Percentiles rank a stretch among this genome's conserved stretches.
These are phyloP conservation scores for Riptortus pedestris DNA, from an alignment of 1,140 invertebrate species.

Conservation along the genomic window DNA sequence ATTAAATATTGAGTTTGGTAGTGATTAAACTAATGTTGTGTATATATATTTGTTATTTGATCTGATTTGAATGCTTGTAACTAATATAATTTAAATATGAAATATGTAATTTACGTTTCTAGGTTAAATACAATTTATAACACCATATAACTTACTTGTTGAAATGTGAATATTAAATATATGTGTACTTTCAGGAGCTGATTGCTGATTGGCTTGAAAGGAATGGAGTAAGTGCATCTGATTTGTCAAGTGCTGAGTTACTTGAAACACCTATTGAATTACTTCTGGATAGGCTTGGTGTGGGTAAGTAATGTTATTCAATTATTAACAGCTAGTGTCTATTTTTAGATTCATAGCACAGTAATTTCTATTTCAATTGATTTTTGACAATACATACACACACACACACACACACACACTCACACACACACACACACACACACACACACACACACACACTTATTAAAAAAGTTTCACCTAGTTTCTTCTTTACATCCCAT, in stretches of 20 bases:
- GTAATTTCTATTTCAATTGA: not conserved
- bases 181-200: constrained; percentile 2
- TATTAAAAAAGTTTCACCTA: not conserved
- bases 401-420: too few relatives aligned
- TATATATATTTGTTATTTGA: too few relatives aligned
- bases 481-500: constrained; percentile 11
- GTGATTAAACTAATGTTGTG: too few relatives aligned
- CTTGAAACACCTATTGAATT: constrained; percentile 11
- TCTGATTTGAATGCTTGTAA: too few relatives aligned
- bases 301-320: constrained; percentile 18
- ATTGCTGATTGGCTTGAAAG: not conserved
- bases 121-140: not conserved
- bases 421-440: too few relatives aligned
- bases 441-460: too few relatives aligned
- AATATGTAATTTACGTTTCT: not conserved
- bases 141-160: not conserved
- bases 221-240: not conserved
- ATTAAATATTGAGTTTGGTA: too few relatives aligned
- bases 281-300: constrained; percentile 11
- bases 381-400: too few relatives aligned
- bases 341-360: not conserved
- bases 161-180: not conserved
- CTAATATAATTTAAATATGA: too few relatives aligned
- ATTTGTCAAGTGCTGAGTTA: constrained; percentile 12
- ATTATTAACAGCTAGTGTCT: too few relatives aligned